Base-by-base conservation (phyloP, 2,113 vertebrate genomes). In the Eublepharis macularius region DNA sequence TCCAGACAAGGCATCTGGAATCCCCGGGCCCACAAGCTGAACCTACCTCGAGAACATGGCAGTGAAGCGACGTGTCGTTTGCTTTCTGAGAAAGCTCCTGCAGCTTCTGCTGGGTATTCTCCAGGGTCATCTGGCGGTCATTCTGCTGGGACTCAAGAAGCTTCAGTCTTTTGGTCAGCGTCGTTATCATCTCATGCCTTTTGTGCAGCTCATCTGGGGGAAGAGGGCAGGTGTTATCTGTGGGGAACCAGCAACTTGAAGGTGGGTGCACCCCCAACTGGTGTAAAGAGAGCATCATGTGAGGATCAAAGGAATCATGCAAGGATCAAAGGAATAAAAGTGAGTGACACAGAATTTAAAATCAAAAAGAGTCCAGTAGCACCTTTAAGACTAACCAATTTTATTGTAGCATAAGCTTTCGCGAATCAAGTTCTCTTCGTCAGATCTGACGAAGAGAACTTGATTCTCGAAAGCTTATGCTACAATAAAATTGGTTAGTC, bases 41-140 rank as follows among this genome's bases (percentile, higher is more conserved):
- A 85, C 93, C 81, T 91, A 96, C 97, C 96, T 97, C 95, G 4
- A 97, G 93, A 68, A 94, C 95, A 77, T 95, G 94, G 26, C 94
- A 95, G 19, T 91, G 94, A 75, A 87, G 76, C 26, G 92, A 81
- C 3, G 92, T 86, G 57, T 96, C 92, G 16, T 94, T 82, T 0
- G 94, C 93, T 92, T 95, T 95, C 2, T 92, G 94, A 80, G 89
- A 88, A 85, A 95, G 87, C 57, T 96, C 95, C 83, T 96, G 93
- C 4, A 96, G 93, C 74, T 93, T 95, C 2, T 93, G 93, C 2
- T 95, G 94, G 1, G 95, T 96, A 75, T 66, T 95, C 76, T 95
- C 95, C 36, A 95, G 91, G 2, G 81, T 63, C 0, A 45, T 34
- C 21, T 94, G 93, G 34, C 88, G 92, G 49, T 96, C 93, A 1